Base-by-base conservation (phyloP, 2,888 invertebrate species). In the Cephus rjabovi region DNA sequence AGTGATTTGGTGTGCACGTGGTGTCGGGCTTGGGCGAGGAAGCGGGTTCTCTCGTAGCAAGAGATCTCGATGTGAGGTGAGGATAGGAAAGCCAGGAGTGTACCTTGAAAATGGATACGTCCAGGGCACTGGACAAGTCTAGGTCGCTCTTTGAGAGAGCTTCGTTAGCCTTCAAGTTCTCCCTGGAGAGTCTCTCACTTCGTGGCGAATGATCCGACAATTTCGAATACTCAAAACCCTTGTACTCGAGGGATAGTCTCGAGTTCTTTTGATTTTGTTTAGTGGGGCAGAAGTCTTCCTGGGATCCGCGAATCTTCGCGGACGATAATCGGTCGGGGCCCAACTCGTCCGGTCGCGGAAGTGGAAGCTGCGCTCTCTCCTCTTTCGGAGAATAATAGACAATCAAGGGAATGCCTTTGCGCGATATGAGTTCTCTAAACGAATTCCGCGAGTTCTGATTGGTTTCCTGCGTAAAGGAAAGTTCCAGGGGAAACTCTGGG, bases 191-290 rank as follows among this genome's bases (percentile, higher is more conserved):
- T 73, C 75, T 75, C 30, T 70, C 75, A 73, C 68, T 35, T 1
- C 31, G 73, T 56, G 56, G 75, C 68, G 73, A 76, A 56, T 9
- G 37, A 30, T 34, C 69, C 69, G 76, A 77, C 23, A 79, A 68
- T 30, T 76, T 73, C n/a, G 70, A 69, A 34, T 37, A 40, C 73
- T 80, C 70, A 9, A 74, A 76, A 9, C 73, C 69, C 40, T 81
- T 77, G 76, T 89, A 86, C 73, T 86, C 86, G 74, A 89, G 75
- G 6, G 83, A 87, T 15, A 89, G 77, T 12, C 83, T 81, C 3
- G 84, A 81, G 78, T 90, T 90, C 34, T 82, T 83, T 40, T 76
- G 73, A 78, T 90, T 90, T 37, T 89, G 88, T 12, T 85, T 78
- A 30, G 81, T 85, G 2, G 88, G 87, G 0, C 87, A 87, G 12